phyloP scores from a whole-genome alignment of 1,140 invertebrate species.

The Leptinotarsa defecta region DNA sequence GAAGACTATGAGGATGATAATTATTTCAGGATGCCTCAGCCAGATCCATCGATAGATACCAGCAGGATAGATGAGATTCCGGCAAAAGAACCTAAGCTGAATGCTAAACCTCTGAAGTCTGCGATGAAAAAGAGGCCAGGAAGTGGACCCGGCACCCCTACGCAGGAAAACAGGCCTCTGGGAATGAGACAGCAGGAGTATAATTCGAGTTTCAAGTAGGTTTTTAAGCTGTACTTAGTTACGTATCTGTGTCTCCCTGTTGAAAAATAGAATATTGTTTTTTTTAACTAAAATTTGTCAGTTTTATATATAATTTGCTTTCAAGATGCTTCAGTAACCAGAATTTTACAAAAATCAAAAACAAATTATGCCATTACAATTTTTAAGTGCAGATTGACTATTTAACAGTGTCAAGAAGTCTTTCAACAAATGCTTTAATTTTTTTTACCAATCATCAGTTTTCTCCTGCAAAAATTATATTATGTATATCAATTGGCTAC shows the following conservation, averaged over 20 bases:
- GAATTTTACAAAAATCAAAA: no score
- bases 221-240: constrained; percentile 33
- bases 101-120: constrained; percentile 87
- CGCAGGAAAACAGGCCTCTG: constrained; percentile 73
- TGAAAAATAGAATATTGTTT: background rate
- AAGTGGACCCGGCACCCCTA: constrained; percentile 67
- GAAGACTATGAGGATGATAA: constrained; percentile 62
- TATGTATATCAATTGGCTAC: background rate
- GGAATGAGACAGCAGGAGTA: constrained; percentile 72
- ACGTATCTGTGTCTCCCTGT: no score
- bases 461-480: background rate
- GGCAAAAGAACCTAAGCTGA: constrained; percentile 84
- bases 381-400: no score
- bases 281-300: background rate
- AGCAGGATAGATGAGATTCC: constrained; percentile 85
- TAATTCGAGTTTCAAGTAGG: constrained; percentile 64
- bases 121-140: constrained; percentile 82
- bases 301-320: no score
- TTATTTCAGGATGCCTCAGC: constrained; percentile 61
- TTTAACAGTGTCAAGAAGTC: no score
- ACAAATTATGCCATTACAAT: no score
- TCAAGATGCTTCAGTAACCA: no score
- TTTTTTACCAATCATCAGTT: no score
- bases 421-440: no score
- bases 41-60: constrained; percentile 74